Percentiles rank a stretch among this genome's conserved stretches.
phyloP scores from a whole-genome alignment of 2,888 invertebrate species.

The Phorcus lineatus region DNA sequence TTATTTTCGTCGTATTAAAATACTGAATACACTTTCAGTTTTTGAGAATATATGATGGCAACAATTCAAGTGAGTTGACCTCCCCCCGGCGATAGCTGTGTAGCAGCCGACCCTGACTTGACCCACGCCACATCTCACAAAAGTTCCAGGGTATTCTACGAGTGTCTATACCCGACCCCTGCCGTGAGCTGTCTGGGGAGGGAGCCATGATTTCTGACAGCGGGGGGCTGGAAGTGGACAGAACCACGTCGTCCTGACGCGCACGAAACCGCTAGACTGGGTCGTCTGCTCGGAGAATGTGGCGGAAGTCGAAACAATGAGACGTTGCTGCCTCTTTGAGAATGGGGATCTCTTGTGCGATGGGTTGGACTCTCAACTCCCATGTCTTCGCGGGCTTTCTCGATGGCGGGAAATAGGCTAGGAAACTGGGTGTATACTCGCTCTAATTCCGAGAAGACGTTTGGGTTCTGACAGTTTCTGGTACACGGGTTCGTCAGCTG shows the following conservation, averaged over 20 bases:
- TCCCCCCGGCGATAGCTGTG: too few species aligned
- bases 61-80: too few species aligned
- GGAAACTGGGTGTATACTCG: constrained; percentile 46
- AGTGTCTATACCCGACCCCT: too few species aligned
- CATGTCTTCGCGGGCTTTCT: constrained; percentile 31
- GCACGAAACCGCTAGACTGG: background rate
- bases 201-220: background rate
- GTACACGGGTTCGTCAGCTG: constrained; percentile 36
- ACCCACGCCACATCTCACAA: too few species aligned
- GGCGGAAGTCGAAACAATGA: background rate
- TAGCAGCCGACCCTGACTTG: too few species aligned
- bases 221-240: background rate
- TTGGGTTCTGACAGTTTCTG: constrained; percentile 37
- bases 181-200: background rate
- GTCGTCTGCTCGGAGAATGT: background rate
- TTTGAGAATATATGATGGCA: too few species aligned
- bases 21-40: too few species aligned
- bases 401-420: constrained; percentile 37
- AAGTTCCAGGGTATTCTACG: too few species aligned
- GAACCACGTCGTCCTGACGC: background rate
- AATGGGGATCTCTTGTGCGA: too few species aligned
- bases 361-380: background rate
- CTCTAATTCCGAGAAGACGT: constrained; percentile 39
- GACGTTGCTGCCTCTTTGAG: too few species aligned
- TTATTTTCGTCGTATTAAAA: too few species aligned